These are phyloP conservation scores for Genyomyrus donnyi DNA, from an alignment of 2,113 vertebrate genomes.

Conservation along the genomic window DNA sequence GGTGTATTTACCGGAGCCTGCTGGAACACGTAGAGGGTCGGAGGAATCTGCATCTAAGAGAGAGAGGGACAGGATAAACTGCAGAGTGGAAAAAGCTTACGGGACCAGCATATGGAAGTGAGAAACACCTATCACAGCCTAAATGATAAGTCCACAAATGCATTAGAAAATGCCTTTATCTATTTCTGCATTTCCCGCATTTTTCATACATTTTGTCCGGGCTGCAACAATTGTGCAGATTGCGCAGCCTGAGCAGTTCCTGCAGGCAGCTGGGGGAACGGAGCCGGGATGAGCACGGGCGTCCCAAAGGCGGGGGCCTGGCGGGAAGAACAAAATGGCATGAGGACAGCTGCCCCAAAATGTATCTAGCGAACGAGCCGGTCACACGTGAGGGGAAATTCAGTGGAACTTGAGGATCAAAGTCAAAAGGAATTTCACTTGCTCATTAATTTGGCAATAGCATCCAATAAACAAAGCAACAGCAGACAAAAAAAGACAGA, in stretches of 20 bases:
- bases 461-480: background rate
- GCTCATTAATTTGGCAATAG: slow-evolving; percentile 22
- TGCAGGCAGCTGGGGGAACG: background rate
- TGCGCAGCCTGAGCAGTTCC: slow-evolving; percentile 23
- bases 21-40: slow-evolving; percentile 40
- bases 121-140: background rate
- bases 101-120: background rate
- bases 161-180: background rate
- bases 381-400: background rate
- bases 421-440: background rate
- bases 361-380: slow-evolving; percentile 6
- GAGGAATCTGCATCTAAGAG: slow-evolving; percentile 31
- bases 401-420: background rate
- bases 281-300: slow-evolving; percentile 23
- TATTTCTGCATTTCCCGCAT: slow-evolving; percentile 5
- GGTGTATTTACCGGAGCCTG: slow-evolving; percentile 42
- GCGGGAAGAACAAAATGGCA: background rate
- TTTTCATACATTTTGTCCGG: slow-evolving; percentile 12
- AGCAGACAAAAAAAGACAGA: background rate
- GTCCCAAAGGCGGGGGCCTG: slow-evolving; percentile 37
- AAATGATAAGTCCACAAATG: background rate
- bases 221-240: slow-evolving; percentile 10
- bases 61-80: background rate
- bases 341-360: background rate
- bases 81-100: background rate